A percentile compares a stretch with the other conserved stretches of the same genome.
phyloP scores from a whole-genome alignment of 2,113 vertebrate species.

The Potamarius usumacintae region DNA sequence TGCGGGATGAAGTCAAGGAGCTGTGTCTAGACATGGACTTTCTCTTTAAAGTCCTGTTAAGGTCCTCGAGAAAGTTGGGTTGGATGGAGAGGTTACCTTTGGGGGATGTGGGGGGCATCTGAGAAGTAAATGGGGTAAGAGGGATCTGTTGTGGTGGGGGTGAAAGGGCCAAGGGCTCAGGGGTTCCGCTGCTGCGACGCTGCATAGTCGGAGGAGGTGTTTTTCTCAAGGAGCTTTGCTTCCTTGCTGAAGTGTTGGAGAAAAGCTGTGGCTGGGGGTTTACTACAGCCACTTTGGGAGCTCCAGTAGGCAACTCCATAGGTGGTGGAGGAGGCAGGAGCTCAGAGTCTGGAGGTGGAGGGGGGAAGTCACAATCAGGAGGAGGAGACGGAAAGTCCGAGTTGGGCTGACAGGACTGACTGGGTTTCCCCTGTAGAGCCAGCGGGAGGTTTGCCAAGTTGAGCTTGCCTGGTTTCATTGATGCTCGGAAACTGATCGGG shows the following conservation, averaged over 20 bases:
- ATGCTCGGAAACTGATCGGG: conserved; percentile 71
- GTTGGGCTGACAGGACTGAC: conserved; percentile 68
- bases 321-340: conserved; percentile 86
- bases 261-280: conserved; percentile 88
- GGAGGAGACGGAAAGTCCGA: conserved; percentile 87
- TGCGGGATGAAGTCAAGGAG: conserved; percentile 82
- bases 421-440: conserved; percentile 75
- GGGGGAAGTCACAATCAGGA: conserved; percentile 69
- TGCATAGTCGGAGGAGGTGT: conserved; percentile 82
- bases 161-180: conserved; percentile 62
- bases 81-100: conserved; percentile 86
- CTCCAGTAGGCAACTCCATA: conserved; percentile 77
- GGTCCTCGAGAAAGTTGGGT: conserved; percentile 94
- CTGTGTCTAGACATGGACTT: conserved; percentile 93
- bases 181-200: conserved; percentile 83
- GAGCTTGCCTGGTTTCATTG: conserved; percentile 91
- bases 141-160: conserved; percentile 72
- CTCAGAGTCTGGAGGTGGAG: conserved; percentile 84
- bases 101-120: conserved; percentile 85
- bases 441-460: conserved; percentile 84
- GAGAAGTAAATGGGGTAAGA: conserved; percentile 63
- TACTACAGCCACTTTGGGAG: conserved; percentile 90
- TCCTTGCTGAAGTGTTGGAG: conserved; percentile 69
- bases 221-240: conserved; percentile 83
- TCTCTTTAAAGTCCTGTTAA: conserved; percentile 95